Conservation (phyloP, 2,113 vertebrate species). For the Neolamprologus modestus region DNA sequence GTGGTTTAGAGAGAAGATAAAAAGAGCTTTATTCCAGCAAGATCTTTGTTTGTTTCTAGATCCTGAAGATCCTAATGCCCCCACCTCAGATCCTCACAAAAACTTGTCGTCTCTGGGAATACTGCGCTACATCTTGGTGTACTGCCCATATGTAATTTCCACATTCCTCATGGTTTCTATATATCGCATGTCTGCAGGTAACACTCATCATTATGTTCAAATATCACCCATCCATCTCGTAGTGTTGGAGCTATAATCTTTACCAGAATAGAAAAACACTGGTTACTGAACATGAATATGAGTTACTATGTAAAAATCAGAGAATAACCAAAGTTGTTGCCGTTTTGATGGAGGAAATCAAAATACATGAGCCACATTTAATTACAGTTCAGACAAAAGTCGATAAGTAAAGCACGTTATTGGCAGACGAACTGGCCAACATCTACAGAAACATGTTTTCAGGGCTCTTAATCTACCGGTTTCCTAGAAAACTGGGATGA, state of each 20-base stretch:
- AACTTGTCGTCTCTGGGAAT: neutral
- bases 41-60: neutral
- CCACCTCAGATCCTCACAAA: neutral
- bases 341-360: rapidly evolving
- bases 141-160: neutral
- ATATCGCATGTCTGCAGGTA: neutral
- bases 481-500: rapidly evolving
- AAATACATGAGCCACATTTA: rapidly evolving
- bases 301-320: rapidly evolving
- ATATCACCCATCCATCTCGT: rapidly evolving
- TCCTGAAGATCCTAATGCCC: neutral
- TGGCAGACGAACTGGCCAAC: neutral
- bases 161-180: neutral
- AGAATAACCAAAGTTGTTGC: neutral
- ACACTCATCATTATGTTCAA: neutral
- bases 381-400: rapidly evolving
- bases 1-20: neutral
- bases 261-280: neutral
- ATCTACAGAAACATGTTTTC: neutral
- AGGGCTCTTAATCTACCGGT: neutral
- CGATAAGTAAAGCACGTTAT: rapidly evolving
- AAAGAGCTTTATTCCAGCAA: neutral
- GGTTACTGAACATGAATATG: neutral
- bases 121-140: neutral
- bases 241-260: neutral